These are phyloP conservation scores for Agrilus cyanescens DNA, from an alignment of 2,888 invertebrate genomes.

Conservation along the genomic window DNA sequence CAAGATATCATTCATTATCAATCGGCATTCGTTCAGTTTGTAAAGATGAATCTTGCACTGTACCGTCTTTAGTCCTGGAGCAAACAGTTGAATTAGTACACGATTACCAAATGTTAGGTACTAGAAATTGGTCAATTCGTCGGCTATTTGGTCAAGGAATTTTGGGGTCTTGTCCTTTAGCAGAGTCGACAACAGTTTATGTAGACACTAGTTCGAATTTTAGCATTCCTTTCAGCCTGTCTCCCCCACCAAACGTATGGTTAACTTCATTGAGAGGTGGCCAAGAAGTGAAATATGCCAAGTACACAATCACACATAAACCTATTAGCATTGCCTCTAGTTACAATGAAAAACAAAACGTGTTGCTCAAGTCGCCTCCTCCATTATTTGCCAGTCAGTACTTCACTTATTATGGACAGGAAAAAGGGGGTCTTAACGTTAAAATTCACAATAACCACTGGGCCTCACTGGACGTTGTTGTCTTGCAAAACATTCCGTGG, in stretches of 20 bases:
- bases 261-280: conserved; percentile 57
- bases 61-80: conserved; percentile 63
- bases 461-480: conserved; percentile 60
- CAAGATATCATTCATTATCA: conserved; percentile 84
- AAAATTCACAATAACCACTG: conserved; percentile 74
- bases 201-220: conserved; percentile 61
- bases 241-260: conserved; percentile 47
- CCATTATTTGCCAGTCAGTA: conserved; percentile 66
- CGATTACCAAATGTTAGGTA: conserved; percentile 57
- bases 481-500: conserved; percentile 89
- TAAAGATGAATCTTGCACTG: conserved; percentile 36
- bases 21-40: conserved; percentile 77
- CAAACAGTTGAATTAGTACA: conserved; percentile 82
- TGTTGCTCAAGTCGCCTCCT: conserved; percentile 50
- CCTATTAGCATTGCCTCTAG: conserved; percentile 55
- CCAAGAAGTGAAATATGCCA: conserved; percentile 51
- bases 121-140: conserved; percentile 72
- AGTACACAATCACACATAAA: conserved; percentile 47
- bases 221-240: conserved; percentile 49
- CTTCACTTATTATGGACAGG: conserved; percentile 83
- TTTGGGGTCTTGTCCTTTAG: conserved; percentile 69
- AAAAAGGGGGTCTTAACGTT: conserved; percentile 79
- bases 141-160: conserved; percentile 80
- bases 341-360: conserved; percentile 37
- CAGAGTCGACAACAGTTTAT: conserved; percentile 65